Base-by-base conservation (phyloP, 2,113 vertebrate genomes). In the Bubo scandiacus region DNA sequence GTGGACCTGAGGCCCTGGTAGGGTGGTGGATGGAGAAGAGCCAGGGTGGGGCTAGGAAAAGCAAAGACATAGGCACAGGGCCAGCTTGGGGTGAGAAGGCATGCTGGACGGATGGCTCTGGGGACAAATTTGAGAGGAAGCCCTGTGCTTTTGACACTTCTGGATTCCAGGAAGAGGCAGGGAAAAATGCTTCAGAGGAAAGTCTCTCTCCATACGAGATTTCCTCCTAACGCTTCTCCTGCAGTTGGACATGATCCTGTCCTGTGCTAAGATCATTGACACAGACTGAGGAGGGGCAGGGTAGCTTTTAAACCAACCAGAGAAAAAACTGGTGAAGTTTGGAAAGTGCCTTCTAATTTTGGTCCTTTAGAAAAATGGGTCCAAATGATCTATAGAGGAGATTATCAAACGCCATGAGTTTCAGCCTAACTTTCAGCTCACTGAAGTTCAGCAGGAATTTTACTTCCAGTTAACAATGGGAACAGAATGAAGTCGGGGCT, bases 401-500 rank as follows among this genome's bases (percentile, higher is more conserved):
- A 26, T 62, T 91, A 84, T 93, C 72, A 81, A 86, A 86, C 74
- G 6, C 43, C 13, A 3, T 2, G 4, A 68, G 43, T 65, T 89
- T 94, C 65, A 86, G 26, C 6, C 21, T 49, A 52, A 63, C 72
- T 84, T 90, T 80, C 11, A 7, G 88, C 27, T 83, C 59, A 34
- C 29, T 75, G 61, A 83, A 57, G 43, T 63, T 63, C 66, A 81
- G 72, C 40, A 81, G 51, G 57, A 94, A 65, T 89, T 81, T 94
- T 72, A 43, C 61, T 82, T 34, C 30, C 57, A 66, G 79, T 87
- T 84, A 78, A 59, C 42, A 72, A 27, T 0, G 27, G 49, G 78
- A 86, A 17, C 27, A 79, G 71, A 92, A 74, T 5, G 22, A 91
- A 85, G 54, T 22, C 1, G 0, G 20, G 57, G 66, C 47, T 75